phyloP scores from a whole-genome alignment of 1,140 invertebrate species.

The Cyclina sinensis region DNA sequence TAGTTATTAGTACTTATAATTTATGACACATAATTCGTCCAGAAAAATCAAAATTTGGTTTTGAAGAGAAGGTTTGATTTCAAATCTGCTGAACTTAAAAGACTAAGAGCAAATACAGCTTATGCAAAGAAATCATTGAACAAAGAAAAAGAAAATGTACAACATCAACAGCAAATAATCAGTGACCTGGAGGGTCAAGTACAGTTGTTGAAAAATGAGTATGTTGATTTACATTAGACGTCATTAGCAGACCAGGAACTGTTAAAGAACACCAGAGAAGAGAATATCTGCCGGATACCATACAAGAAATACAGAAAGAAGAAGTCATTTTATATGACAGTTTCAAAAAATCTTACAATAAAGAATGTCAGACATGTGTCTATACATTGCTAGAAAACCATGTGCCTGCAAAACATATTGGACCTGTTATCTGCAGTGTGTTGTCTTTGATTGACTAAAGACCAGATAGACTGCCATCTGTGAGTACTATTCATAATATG shows the following conservation, averaged over 20 bases:
- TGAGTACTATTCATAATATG: conserved; percentile 19
- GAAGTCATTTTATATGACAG: background rate
- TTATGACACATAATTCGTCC: too few relatives aligned
- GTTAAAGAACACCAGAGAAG: background rate
- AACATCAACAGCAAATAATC: background rate
- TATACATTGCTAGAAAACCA: conserved; percentile 8
- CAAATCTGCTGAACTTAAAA: background rate
- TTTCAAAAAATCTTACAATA: background rate
- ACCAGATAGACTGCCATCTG: conserved; percentile 12
- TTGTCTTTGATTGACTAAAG: background rate
- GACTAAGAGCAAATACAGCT: background rate
- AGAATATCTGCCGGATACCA: background rate
- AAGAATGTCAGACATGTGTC: conserved; percentile 10
- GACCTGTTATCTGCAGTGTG: background rate
- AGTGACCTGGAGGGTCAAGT: background rate
- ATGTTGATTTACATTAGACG: background rate
- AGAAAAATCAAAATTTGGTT: background rate
- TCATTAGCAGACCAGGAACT: background rate
- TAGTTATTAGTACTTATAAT: too few relatives aligned
- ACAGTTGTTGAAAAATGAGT: background rate
- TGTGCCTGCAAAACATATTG: conserved; percentile 3
- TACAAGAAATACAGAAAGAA: background rate
- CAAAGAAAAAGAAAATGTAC: background rate
- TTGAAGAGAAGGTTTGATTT: background rate
- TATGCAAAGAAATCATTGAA: background rate